phyloP scores from a whole-genome alignment of 2,888 invertebrate species.

The Eurois occulta region DNA sequence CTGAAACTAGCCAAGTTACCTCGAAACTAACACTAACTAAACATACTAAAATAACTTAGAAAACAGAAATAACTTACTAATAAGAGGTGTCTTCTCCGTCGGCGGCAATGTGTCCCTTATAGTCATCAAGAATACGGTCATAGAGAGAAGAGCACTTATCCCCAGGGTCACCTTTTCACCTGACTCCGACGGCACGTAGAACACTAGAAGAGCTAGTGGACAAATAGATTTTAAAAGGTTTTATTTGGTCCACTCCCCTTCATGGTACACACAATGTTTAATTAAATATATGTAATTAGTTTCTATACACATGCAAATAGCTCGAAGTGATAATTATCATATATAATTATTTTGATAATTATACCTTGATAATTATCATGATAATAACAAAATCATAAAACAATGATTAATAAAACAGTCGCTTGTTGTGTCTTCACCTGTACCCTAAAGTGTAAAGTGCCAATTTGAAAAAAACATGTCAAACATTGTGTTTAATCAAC shows the following conservation, averaged over 20 bases:
- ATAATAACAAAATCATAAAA: too few relatives aligned
- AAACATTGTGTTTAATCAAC: too few relatives aligned
- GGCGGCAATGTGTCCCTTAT: conserved; percentile 96
- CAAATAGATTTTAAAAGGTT: conserved; percentile 43
- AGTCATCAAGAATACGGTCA: conserved; percentile 97
- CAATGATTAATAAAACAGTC: too few relatives aligned
- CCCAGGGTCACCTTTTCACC: conserved; percentile 97
- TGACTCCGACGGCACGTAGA: conserved; percentile 96
- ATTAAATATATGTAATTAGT: not conserved
- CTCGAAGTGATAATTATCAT: too few relatives aligned
- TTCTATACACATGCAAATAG: conserved; percentile 77
- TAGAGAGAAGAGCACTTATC: conserved; percentile 96
- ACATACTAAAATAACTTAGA: not conserved
- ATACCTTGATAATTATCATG: too few relatives aligned
- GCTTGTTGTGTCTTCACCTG: too few relatives aligned
- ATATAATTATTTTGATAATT: too few relatives aligned
- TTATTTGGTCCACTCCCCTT: conserved; percentile 8
- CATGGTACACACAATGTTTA: not conserved
- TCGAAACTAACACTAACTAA: not conserved
- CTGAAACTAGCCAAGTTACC: not conserved
- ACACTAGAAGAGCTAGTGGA: conserved; percentile 93
- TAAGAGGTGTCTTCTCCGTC: conserved; percentile 96
- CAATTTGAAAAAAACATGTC: too few relatives aligned
- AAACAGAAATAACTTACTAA: conserved; percentile 91
- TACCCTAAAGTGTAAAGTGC: too few relatives aligned